A percentile compares a stretch with the other conserved stretches of the same genome.
Conservation (phyloP, 2,888 invertebrate species). For the Slavum lentiscoides region DNA sequence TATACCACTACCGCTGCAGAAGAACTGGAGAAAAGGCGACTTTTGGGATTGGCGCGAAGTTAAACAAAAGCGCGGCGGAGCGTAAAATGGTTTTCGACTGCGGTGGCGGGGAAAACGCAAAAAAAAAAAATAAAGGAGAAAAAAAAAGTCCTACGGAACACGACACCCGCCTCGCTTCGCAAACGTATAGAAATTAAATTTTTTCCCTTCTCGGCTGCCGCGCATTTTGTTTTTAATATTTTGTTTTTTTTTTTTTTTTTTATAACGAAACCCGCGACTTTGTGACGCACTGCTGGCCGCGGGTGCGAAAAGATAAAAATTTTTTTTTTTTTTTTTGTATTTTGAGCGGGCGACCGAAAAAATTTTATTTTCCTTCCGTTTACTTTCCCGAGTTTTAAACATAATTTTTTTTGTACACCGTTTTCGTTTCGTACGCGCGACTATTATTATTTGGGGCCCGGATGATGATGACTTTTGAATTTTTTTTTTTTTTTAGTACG, state of each 20-base stretch:
- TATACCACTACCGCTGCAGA: conserved; percentile 26
- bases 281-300: neutral
- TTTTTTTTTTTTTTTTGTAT: no score
- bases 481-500: no score
- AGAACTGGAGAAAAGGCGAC: conserved; percentile 49
- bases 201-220: neutral
- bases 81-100: conserved; percentile 50
- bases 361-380: no score
- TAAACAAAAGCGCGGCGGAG: conserved; percentile 51
- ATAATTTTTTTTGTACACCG: neutral
- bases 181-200: conserved; percentile 47
- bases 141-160: neutral
- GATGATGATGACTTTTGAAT: no score
- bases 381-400: no score
- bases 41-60: conserved; percentile 49
- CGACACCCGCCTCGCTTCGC: neutral
- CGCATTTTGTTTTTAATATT: neutral
- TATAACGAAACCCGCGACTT: no score
- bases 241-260: no score
- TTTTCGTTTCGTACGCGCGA: conserved; percentile 25
- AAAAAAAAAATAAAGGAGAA: no score
- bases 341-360: no score
- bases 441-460: conserved; percentile 41
- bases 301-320: neutral
- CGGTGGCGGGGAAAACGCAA: neutral